phyloP scores from a whole-genome alignment of 2,888 invertebrate species.

The Amblyteles armatorius region DNA sequence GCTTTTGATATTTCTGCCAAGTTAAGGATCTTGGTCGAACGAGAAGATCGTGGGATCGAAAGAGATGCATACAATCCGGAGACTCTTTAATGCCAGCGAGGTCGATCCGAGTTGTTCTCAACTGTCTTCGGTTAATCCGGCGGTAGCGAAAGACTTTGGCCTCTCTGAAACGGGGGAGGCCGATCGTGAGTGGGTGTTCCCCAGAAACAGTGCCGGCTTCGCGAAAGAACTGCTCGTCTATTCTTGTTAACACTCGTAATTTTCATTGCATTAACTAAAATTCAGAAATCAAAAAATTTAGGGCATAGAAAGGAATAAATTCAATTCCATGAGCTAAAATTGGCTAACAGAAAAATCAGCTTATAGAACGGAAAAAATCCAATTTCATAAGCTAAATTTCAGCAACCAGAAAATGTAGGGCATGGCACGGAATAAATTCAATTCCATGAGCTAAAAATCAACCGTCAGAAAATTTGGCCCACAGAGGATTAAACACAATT shows the following conservation, averaged over 20 bases:
- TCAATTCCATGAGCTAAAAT: too few relatives aligned
- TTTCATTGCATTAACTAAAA: too few relatives aligned
- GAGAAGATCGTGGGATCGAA: conserved; percentile 78
- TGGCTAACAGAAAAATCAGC: too few relatives aligned
- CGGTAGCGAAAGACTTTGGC: conserved; percentile 50
- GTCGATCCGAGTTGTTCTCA: conserved; percentile 63
- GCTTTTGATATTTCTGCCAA: conserved; percentile 69
- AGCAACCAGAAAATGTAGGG: too few relatives aligned
- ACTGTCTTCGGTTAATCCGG: conserved; percentile 42
- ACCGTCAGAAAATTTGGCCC: too few relatives aligned
- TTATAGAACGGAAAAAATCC: too few relatives aligned
- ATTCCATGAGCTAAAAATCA: too few relatives aligned
- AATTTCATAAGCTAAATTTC: too few relatives aligned
- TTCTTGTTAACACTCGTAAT: conserved; percentile 2
- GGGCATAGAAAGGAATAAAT: too few relatives aligned
- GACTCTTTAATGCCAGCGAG: conserved; percentile 70
- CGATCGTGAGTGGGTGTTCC: conserved; percentile 79
- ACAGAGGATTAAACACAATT: too few relatives aligned
- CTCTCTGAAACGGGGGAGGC: conserved; percentile 20
- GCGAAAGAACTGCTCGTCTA: conserved; percentile 23
- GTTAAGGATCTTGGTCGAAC: conserved; percentile 63
- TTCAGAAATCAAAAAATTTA: too few relatives aligned
- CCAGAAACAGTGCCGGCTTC: conserved; percentile 59
- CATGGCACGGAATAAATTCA: too few relatives aligned
- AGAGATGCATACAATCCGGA: conserved; percentile 29